These are phyloP conservation scores for Sternarchorhynchus goeldii DNA, from an alignment of 2,797 vertebrate species.

Conservation along the genomic window DNA sequence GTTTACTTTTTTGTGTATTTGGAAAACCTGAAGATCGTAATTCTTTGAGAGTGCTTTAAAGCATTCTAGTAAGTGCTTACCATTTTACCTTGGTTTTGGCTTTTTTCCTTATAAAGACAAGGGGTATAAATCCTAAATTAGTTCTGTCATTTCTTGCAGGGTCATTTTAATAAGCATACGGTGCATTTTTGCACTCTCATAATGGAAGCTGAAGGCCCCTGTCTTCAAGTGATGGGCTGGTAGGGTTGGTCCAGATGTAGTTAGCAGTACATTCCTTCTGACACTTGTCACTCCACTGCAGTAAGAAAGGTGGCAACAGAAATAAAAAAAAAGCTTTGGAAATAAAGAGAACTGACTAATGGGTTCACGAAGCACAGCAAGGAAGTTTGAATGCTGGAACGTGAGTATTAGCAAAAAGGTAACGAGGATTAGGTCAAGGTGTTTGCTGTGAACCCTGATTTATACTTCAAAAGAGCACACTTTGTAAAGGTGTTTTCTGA, in stretches of 20 bases:
- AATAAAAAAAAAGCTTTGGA: neutral
- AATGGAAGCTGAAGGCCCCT: too few species aligned
- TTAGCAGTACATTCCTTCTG: neutral
- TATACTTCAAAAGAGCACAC: constrained; percentile 14
- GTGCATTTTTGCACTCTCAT: too few species aligned
- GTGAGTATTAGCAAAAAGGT: neutral
- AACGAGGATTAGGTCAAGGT: neutral
- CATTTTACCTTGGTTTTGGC: neutral
- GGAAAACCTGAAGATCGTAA: neutral
- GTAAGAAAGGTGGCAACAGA: neutral
- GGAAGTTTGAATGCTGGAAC: too few species aligned
- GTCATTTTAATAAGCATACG: too few species aligned
- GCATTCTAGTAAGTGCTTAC: neutral
- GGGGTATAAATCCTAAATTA: neutral
- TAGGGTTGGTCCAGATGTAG: too few species aligned
- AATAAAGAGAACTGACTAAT: neutral
- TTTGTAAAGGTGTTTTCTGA: neutral
- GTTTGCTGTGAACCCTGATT: neutral
- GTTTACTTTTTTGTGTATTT: neutral
- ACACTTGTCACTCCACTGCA: neutral
- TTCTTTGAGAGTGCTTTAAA: neutral
- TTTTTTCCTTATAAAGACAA: neutral
- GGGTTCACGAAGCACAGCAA: neutral
- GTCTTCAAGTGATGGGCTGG: neutral
- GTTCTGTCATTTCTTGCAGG: neutral